Conservation (phyloP, 2,888 invertebrate species). For the Campaea margaritaria region DNA sequence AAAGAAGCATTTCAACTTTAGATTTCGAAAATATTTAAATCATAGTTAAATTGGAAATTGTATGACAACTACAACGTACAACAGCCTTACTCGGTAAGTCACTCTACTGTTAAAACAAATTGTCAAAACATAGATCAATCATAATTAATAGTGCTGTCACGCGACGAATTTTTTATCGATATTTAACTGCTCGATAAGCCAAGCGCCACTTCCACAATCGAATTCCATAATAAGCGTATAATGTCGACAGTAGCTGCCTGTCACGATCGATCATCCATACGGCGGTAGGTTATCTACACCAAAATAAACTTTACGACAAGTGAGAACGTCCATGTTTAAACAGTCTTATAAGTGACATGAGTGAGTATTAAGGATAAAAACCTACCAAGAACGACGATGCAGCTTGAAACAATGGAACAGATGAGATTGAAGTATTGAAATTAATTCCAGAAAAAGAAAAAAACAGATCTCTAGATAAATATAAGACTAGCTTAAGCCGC, state of each 20-base stretch:
- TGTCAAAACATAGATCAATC: conserved; percentile 61
- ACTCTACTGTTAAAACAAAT: neutral
- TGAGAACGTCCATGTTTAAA: conserved; percentile 67
- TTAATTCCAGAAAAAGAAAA: neutral
- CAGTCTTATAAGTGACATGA: conserved; percentile 54
- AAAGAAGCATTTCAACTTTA: neutral
- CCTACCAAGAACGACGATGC: neutral
- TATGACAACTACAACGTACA: too few relatives aligned
- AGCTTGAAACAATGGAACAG: neutral
- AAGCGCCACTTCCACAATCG: conserved; percentile 57
- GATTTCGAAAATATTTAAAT: too few relatives aligned
- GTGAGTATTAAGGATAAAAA: conserved; percentile 39
- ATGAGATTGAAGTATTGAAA: too few relatives aligned
- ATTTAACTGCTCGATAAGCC: conserved; percentile 51
- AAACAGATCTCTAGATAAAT: neutral
- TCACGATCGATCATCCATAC: conserved; percentile 77
- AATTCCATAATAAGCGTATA: conserved; percentile 59
- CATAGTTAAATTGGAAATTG: too few relatives aligned
- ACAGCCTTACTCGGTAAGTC: too few relatives aligned
- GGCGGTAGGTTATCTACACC: conserved; percentile 57
- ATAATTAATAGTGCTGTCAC: conserved; percentile 70
- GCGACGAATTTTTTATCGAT: conserved; percentile 64
- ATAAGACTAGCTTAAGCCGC: neutral
- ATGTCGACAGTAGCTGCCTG: conserved; percentile 60
- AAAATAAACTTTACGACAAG: conserved; percentile 72